A percentile compares a stretch with the other conserved stretches of the same genome.
Evolutionary conservation across 1,140 invertebrate species (phyloP).

Genomic region (Pseudoatta argentina): DNA sequence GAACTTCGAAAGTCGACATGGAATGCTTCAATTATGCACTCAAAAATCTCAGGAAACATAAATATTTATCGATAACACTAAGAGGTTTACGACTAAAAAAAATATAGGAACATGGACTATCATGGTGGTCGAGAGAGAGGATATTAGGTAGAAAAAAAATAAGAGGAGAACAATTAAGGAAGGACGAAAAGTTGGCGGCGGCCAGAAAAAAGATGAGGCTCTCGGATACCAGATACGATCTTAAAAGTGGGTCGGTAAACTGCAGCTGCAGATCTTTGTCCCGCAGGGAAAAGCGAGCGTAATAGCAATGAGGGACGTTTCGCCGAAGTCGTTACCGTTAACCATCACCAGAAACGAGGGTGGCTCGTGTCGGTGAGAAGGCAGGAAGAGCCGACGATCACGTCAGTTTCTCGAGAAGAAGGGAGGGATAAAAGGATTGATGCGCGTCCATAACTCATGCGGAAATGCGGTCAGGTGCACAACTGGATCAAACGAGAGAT

Average conservation of each 20-base stretch:
- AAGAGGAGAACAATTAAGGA: neutral
- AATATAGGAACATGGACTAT: neutral
- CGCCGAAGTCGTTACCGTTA: conserved; percentile 70
- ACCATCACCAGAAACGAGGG: conserved; percentile 67
- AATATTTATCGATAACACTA: neutral
- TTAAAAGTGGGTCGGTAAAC: conserved; percentile 69
- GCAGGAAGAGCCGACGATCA: conserved; percentile 38
- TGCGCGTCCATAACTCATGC: conserved; percentile 79
- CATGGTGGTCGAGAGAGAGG: neutral
- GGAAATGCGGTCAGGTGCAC: conserved; percentile 83
- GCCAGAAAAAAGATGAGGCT: conserved; percentile 35
- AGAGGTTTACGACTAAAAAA: neutral
- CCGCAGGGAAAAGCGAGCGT: conserved; percentile 69
- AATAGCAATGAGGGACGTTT: conserved; percentile 69
- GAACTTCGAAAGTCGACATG: neutral
- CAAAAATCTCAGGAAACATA: neutral
- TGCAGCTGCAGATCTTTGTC: conserved; percentile 60
- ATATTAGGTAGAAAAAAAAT: neutral
- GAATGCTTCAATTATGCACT: conserved; percentile 12
- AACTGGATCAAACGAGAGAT: conserved; percentile 82
- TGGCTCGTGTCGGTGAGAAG: conserved; percentile 51
- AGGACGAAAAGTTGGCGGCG: neutral
- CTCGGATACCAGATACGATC: conserved; percentile 65
- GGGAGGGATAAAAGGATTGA: conserved; percentile 72
- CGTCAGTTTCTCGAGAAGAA: neutral